A percentile compares a stretch with the other conserved stretches of the same genome.
These are phyloP conservation scores for Dasyurus viverrinus DNA, from an alignment of 2,113 vertebrate species.

Conservation along the genomic window DNA sequence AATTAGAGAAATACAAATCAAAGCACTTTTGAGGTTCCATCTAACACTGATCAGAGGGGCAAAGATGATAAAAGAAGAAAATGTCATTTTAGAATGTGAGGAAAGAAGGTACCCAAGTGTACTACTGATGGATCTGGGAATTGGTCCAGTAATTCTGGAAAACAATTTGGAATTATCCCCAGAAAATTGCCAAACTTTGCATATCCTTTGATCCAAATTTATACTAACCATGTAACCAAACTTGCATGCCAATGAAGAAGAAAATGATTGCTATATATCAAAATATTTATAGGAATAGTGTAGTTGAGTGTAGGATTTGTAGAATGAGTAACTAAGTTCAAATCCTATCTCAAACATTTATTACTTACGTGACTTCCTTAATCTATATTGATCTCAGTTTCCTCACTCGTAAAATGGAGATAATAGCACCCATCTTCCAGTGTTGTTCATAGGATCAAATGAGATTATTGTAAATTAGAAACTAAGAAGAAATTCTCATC, in stretches of 20 bases:
- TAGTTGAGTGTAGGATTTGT: background rate
- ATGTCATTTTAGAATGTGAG: background rate
- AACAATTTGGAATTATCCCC: background rate
- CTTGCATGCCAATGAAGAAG: background rate
- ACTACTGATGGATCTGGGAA: background rate
- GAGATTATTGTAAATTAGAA: background rate
- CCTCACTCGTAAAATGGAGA: background rate
- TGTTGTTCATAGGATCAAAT: background rate
- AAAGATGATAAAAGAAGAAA: background rate
- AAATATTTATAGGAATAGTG: background rate
- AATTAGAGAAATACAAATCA: background rate
- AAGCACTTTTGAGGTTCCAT: background rate
- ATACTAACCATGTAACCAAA: background rate
- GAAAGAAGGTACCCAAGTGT: background rate
- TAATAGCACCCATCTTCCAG: background rate
- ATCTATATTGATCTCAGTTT: background rate
- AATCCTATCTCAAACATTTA: background rate
- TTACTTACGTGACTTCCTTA: background rate
- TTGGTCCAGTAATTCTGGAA: background rate
- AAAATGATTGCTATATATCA: background rate
- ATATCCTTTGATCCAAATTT: background rate
- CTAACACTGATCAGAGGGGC: background rate
- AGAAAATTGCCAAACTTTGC: background rate
- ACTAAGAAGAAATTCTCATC: background rate
- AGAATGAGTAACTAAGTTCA: background rate